Evolutionary conservation across 2,888 invertebrate species (phyloP).

Genomic region (Ceriagrion tenellum): DNA sequence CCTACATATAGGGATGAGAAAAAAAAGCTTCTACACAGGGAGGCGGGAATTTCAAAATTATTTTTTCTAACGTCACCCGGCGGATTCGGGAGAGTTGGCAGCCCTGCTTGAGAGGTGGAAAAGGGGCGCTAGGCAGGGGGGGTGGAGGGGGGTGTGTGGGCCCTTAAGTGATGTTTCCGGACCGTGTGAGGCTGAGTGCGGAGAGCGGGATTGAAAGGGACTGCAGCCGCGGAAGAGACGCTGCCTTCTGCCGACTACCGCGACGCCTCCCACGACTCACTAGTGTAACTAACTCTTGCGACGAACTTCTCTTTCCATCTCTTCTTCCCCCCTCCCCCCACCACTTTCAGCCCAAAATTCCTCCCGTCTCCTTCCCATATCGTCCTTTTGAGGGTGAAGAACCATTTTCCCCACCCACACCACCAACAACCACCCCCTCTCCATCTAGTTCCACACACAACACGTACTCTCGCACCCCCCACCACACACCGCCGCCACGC

Average conservation of each 20-base stretch:
- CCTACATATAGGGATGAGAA: too few species aligned
- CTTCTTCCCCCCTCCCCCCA: neutral
- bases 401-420: neutral
- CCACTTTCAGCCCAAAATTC: neutral
- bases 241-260: neutral
- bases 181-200: neutral
- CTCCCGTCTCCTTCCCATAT: neutral
- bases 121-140: too few species aligned
- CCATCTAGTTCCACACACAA: neutral
- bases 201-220: neutral
- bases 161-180: conserved; percentile 10
- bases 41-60: too few species aligned
- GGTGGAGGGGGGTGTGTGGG: neutral
- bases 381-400: too few species aligned
- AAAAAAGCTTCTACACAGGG: too few species aligned
- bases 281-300: neutral
- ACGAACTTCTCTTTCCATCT: neutral
- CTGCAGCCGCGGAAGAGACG: neutral
- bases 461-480: neutral
- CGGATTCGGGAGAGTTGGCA: neutral
- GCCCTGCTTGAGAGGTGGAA: too few species aligned
- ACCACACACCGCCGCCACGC: neutral
- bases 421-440: neutral
- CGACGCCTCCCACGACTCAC: neutral
- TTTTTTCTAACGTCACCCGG: neutral